Conservation (phyloP, 2,797 vertebrate genomes). For the Sebastes itinus region DNA sequence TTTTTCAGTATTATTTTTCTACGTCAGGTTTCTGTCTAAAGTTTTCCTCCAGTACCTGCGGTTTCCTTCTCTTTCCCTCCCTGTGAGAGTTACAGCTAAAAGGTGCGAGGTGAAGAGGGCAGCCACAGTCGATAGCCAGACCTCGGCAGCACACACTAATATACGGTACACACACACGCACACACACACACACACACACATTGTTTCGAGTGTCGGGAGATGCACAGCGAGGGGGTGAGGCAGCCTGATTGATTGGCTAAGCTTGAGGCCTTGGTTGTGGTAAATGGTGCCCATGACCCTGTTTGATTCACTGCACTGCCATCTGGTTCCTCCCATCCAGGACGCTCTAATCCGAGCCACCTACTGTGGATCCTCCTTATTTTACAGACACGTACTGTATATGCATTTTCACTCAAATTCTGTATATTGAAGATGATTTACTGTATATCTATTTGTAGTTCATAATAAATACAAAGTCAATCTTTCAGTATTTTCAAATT, state of each 20-base stretch:
- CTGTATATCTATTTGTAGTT: background rate
- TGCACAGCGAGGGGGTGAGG: conserved; percentile 21
- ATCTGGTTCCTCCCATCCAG: background rate
- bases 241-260: conserved; percentile 45
- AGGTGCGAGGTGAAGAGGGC: conserved; percentile 41
- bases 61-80: background rate
- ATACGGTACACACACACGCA: background rate
- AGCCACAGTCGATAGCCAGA: conserved; percentile 26
- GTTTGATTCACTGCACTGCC: conserved; percentile 43
- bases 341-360: background rate
- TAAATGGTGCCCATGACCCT: conserved; percentile 41
- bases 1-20: background rate
- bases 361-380: background rate
- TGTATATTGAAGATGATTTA: background rate
- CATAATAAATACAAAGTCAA: background rate
- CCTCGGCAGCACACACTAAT: conserved; percentile 20
- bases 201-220: conserved; percentile 12
- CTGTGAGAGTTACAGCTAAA: background rate
- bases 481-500: background rate
- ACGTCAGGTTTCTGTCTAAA: background rate
- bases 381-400: background rate
- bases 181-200: background rate
- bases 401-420: background rate
- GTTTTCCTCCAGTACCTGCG: background rate
- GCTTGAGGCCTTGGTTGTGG: conserved; percentile 27